Percentiles rank a stretch among this genome's conserved stretches.
Conservation (phyloP, 2,888 invertebrate species). For the Xylota segnis region DNA sequence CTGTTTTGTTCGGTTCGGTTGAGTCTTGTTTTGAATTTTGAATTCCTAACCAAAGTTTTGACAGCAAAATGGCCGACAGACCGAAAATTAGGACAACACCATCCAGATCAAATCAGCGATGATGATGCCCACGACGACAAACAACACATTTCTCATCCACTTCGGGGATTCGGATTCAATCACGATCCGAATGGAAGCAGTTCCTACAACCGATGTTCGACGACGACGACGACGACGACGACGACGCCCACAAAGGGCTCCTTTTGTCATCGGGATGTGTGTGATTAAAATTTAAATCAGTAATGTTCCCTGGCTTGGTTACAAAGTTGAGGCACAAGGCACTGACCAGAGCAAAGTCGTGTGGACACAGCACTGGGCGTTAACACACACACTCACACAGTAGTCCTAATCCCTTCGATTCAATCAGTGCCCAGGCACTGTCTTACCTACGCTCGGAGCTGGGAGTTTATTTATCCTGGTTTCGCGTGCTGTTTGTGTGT, state of each 20-base stretch:
- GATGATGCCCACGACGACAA: conserved; percentile 72
- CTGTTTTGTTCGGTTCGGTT: conserved; percentile 50
- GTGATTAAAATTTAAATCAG: conserved; percentile 73
- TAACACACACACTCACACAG: not conserved
- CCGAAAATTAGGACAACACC: conserved; percentile 74
- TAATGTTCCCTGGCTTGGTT: conserved; percentile 48
- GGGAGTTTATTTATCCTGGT: conserved; percentile 32
- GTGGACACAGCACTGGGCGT: conserved; percentile 24
- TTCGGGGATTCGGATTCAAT: conserved; percentile 55
- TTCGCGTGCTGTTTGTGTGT: conserved; percentile 58
- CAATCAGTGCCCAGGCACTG: conserved; percentile 59
- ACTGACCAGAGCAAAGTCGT: conserved; percentile 73
- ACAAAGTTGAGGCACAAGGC: conserved; percentile 12
- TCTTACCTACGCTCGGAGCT: conserved; percentile 40
- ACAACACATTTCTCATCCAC: conserved; percentile 69
- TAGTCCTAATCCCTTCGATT: conserved; percentile 64
- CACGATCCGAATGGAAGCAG: conserved; percentile 55
- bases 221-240: conserved; percentile 39
- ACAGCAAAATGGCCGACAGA: conserved; percentile 60
- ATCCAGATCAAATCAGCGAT: conserved; percentile 61
- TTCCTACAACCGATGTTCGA: conserved; percentile 37
- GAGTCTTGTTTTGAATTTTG: conserved; percentile 56
- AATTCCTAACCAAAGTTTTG: conserved; percentile 67
- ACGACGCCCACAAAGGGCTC: conserved; percentile 61
- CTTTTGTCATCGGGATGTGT: conserved; percentile 65